Evolutionary conservation across 2,888 invertebrate species (phyloP).

Genomic region (Plusia festucae): DNA sequence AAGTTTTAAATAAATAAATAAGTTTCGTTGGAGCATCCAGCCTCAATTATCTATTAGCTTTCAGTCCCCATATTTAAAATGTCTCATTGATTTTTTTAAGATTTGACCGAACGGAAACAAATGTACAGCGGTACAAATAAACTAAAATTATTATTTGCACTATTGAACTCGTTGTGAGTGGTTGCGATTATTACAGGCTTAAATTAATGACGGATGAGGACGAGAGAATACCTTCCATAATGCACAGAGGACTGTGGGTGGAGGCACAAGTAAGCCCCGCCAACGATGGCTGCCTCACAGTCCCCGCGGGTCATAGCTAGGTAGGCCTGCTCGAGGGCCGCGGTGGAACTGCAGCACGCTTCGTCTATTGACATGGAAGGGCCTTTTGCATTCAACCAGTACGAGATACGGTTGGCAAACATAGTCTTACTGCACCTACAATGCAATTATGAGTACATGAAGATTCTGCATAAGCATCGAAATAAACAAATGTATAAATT

Average conservation of each 20-base stretch:
- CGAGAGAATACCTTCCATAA: conserved; percentile 66
- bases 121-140: too few relatives aligned
- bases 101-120: too few relatives aligned
- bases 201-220: too few relatives aligned
- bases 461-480: not conserved
- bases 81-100: too few relatives aligned
- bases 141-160: too few relatives aligned
- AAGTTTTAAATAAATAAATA: too few relatives aligned
- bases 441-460: not conserved
- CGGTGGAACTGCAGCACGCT: conserved; percentile 72
- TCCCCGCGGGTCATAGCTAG: conserved; percentile 69
- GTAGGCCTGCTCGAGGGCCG: conserved; percentile 72
- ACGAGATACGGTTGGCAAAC: conserved; percentile 74
- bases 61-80: too few relatives aligned
- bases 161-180: too few relatives aligned
- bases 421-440: conserved; percentile 66
- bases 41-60: too few relatives aligned
- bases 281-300: conserved; percentile 89
- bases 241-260: conserved; percentile 84
- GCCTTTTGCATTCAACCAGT: conserved; percentile 71
- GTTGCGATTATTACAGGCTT: too few relatives aligned
- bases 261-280: conserved; percentile 89
- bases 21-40: too few relatives aligned
- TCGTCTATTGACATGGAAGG: conserved; percentile 70
- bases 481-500: not conserved